phyloP scores from a whole-genome alignment of 2,797 vertebrate species.

The Ceryle rudis region DNA sequence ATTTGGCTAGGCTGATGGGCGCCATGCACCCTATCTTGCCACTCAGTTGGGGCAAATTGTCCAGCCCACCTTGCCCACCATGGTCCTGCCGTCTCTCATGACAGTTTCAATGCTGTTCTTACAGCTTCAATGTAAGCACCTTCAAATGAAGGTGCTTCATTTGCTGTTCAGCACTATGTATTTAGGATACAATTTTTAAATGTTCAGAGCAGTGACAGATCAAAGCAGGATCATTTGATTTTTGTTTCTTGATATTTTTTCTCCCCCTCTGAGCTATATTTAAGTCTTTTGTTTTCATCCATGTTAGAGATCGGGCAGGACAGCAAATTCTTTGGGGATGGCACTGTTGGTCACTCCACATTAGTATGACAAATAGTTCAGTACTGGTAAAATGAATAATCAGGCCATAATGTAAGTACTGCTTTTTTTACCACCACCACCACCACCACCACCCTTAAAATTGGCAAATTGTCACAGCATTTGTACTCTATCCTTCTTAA shows the following conservation, averaged over 20 bases:
- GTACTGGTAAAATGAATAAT: neutral
- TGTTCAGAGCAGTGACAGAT: neutral
- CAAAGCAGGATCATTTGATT: neutral
- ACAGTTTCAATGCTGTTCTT: neutral
- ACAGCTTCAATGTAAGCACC: no score
- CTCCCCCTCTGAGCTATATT: accelerated
- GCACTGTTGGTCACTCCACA: neutral
- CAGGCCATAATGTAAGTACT: neutral
- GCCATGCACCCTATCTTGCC: accelerated
- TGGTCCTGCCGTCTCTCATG: neutral
- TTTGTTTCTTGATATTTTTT: neutral
- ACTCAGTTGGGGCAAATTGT: neutral
- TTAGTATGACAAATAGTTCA: neutral
- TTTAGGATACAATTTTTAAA: neutral
- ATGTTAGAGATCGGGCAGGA: neutral
- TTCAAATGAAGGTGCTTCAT: neutral
- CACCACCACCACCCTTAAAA: no score
- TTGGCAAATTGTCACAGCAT: neutral
- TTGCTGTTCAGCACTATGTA: neutral
- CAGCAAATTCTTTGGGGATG: neutral
- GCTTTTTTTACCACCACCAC: neutral
- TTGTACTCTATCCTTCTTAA: neutral
- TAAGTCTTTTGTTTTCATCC: neutral
- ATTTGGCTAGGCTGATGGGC: neutral
- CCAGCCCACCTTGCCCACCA: neutral